Percentiles rank a stretch among this genome's conserved stretches.
Evolutionary conservation across 1,140 invertebrate genomes (phyloP).

Genomic region (Contarinia nasturtii): DNA sequence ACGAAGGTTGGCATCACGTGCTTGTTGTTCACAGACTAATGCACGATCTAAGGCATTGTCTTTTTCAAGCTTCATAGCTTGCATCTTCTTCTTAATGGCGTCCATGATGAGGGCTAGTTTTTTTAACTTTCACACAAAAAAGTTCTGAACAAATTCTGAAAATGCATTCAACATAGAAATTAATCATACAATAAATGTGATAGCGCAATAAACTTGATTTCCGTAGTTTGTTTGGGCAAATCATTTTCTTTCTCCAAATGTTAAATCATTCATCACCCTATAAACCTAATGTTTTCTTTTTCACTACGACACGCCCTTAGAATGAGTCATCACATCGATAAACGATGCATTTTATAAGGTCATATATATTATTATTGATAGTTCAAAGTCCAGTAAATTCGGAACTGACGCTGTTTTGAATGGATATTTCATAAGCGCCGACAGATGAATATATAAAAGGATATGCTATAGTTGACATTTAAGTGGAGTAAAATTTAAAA

Average conservation of each 20-base stretch:
- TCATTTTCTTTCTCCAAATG: neutral
- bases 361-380: no score
- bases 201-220: neutral
- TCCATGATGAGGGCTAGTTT: conserved; percentile 47
- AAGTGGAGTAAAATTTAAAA: no score
- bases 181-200: neutral
- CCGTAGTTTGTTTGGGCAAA: neutral
- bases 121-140: neutral
- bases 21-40: conserved; percentile 78
- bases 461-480: no score
- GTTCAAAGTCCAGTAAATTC: no score
- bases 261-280: neutral
- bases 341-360: no score
- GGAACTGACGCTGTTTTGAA: no score
- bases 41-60: conserved; percentile 93
- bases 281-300: neutral
- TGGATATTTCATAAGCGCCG: no score
- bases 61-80: conserved; percentile 99
- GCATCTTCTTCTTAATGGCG: conserved; percentile 99
- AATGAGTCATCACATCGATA: no score
- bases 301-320: no score
- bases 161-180: neutral
- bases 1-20: conserved; percentile 79
- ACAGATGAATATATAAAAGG: no score
- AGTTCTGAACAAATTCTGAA: neutral